Conservation (phyloP, 2,113 vertebrate species). For the Cathartes aura region DNA sequence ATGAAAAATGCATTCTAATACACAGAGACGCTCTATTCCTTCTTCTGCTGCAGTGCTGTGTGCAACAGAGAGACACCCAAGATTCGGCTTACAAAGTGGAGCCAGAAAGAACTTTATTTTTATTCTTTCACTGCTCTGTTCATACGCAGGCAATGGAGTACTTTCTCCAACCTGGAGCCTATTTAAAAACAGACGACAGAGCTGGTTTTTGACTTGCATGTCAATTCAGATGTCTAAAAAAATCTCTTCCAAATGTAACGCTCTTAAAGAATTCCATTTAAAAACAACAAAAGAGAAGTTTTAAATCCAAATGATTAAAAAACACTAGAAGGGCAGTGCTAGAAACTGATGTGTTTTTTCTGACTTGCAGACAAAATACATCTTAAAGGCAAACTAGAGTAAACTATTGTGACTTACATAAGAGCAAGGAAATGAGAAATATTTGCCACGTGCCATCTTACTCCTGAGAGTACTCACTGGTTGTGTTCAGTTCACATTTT, state of each 20-base stretch:
- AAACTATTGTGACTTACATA: not conserved
- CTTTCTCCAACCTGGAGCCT: not conserved
- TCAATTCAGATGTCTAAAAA: conserved; percentile 23
- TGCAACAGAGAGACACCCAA: not conserved
- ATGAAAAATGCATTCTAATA: conserved; percentile 20
- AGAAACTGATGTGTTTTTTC: not conserved
- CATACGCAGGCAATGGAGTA: not conserved
- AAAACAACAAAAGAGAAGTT: not conserved
- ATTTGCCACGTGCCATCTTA: not conserved
- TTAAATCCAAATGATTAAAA: not conserved
- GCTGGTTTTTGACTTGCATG: not conserved
- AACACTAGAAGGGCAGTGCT: not conserved
- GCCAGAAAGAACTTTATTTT: not conserved
- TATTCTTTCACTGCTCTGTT: not conserved
- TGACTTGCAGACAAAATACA: not conserved
- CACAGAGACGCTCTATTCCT: not conserved
- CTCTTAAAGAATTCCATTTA: not conserved
- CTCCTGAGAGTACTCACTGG: not conserved
- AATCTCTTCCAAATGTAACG: conserved; percentile 12
- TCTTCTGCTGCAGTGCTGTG: not conserved
- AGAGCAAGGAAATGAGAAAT: not conserved
- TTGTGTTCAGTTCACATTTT: not conserved
- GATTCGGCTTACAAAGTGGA: not conserved
- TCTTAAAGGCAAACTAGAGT: not conserved
- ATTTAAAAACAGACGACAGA: conserved; percentile 11